Percentiles rank a stretch among this genome's conserved stretches.
phyloP scores from a whole-genome alignment of 2,888 invertebrate species.

The Choristoneura rosaceana region DNA sequence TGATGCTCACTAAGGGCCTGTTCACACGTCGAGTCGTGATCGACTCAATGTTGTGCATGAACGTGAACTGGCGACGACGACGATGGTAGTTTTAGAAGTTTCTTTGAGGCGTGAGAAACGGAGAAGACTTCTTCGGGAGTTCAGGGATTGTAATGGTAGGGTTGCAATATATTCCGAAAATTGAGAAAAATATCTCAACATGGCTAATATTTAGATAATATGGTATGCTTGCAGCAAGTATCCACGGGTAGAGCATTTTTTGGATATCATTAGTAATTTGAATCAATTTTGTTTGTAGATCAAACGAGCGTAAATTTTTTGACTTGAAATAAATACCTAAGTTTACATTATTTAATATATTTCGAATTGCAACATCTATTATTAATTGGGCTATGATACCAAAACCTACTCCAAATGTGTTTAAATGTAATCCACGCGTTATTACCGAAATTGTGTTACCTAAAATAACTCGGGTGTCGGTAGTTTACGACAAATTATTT shows the following conservation, averaged over 20 bases:
- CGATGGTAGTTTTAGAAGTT: constrained; percentile 16
- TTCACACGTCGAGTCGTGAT: constrained; percentile 41
- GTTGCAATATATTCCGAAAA: no score
- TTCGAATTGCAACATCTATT: background rate
- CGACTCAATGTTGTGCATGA: constrained; percentile 37
- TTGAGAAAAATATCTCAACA: no score
- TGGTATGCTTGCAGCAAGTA: no score
- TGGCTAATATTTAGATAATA: no score
- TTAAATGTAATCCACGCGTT: constrained; percentile 42
- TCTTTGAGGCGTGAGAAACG: constrained; percentile 34
- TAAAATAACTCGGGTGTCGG: constrained; percentile 49
- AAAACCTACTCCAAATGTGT: background rate
- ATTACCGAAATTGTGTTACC: constrained; percentile 46
- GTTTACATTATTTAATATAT: no score
- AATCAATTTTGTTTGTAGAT: no score
- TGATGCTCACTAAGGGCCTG: constrained; percentile 48
- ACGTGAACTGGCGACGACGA: constrained; percentile 6
- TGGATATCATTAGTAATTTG: no score
- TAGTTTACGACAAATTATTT: constrained; percentile 64
- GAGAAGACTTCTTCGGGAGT: background rate
- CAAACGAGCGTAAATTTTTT: background rate
- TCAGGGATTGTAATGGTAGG: no score
- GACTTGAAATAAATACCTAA: background rate
- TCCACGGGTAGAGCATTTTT: no score
- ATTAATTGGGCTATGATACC: background rate